Evolutionary conservation across 2,888 invertebrate genomes (phyloP), one percentile per base, ranked within the genome.

Genomic region (Alloscopus bannaensis): DNA sequence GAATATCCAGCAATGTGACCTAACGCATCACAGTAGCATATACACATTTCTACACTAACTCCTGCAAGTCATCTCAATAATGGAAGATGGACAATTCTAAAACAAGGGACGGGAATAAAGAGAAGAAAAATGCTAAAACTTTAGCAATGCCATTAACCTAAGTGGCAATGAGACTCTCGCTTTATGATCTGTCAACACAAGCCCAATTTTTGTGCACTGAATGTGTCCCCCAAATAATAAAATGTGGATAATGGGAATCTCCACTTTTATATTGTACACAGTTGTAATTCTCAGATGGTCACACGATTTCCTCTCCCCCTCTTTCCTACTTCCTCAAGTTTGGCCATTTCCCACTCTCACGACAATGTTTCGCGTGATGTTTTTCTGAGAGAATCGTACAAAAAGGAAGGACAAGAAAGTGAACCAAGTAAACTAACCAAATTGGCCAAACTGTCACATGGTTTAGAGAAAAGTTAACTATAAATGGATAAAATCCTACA

Each of bases 161-260:
- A 62, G 62, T 62, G 62, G 62, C 62, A 22, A 62, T 60, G 40
- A n/a, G n/a, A 62, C 22, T 24, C 62, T 62, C 62, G 62, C 62
- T 62, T 62, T 62, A 62, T 62, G 62, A 62, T 62, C 62, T 62
- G 62, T 62, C 62, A 62, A 62, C 62, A 59, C 31, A 29, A 4
- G 24, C 59, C 59, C 29, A 36, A 11, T 59, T 59, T 29, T 59
- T 59, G n/a, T 59, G 31, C 18, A n/a, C n/a, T 13, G 11, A 11
- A 36, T 47, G 26, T 26, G 57, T n/a, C 22, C 11, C 40, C 62
- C n/a, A 62, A 40, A 62, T 42, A 62, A 62, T 62, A 62, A 62
- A 62, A 62, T 62, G 62, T 62, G 62, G n/a, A 62, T 62, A 62
- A 62, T 62, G 42, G 40, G 40, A 62, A 62, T 40, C 40, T 42